phyloP scores from a whole-genome alignment of 2,113 vertebrate species.

The Xenus cinereus region DNA sequence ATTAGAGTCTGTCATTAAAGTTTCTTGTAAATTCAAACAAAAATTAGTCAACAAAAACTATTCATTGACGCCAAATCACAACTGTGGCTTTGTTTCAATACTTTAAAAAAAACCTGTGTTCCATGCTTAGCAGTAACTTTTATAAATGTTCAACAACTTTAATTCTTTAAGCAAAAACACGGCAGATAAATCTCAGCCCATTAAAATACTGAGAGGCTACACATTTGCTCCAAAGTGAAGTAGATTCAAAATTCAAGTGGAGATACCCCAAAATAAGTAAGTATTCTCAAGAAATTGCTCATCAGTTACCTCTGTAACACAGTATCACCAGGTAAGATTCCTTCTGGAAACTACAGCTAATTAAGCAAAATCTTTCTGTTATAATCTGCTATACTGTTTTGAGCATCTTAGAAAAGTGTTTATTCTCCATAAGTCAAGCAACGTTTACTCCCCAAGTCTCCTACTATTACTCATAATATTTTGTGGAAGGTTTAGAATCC shows the following conservation, averaged over 20 bases:
- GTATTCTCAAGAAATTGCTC: background rate
- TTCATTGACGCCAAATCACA: constrained; percentile 39
- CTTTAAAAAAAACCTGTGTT: background rate
- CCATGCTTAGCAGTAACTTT: constrained; percentile 16
- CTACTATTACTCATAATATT: background rate
- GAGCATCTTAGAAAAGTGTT: background rate
- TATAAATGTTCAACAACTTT: background rate
- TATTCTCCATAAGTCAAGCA: background rate
- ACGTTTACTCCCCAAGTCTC: background rate
- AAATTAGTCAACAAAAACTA: constrained; percentile 51
- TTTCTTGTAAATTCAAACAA: constrained; percentile 62
- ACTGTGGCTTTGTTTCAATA: constrained; percentile 8
- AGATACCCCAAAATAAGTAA: background rate
- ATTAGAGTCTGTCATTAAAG: constrained; percentile 47
- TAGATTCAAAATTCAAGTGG: background rate
- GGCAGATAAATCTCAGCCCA: background rate
- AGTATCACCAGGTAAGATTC: background rate
- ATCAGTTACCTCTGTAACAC: background rate
- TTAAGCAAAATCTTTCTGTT: background rate
- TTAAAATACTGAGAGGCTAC: background rate
- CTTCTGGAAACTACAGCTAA: background rate
- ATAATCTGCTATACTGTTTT: background rate
- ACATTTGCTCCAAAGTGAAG: background rate
- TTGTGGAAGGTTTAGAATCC: background rate
- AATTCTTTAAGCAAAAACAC: background rate